Conservation (phyloP, 1,140 invertebrate species). For the Asbolus verrucosus region DNA sequence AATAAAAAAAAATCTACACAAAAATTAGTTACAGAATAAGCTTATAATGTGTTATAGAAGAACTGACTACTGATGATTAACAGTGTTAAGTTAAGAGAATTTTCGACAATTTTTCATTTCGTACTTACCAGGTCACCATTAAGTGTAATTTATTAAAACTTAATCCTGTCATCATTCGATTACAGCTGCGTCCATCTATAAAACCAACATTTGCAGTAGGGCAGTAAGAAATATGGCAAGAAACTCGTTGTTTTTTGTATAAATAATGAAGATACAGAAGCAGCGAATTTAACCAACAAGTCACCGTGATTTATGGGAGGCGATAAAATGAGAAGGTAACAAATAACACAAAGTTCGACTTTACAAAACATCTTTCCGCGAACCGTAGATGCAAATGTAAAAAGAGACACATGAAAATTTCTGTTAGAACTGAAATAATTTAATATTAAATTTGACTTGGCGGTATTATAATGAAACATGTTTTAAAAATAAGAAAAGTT, state of each 20-base stretch:
- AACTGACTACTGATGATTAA: no score
- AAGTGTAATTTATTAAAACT: background rate
- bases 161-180: background rate
- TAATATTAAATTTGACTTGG: no score
- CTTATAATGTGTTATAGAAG: no score
- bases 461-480: no score
- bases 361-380: background rate
- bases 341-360: constrained; percentile 4
- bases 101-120: no score
- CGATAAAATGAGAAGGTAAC: constrained; percentile 10
- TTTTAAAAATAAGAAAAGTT: no score
- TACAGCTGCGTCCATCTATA: background rate
- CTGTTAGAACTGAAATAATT: background rate
- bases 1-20: no score
- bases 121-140: no score
- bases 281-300: constrained; percentile 8
- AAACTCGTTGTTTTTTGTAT: constrained; percentile 1
- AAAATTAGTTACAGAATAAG: no score
- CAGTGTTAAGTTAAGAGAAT: no score
- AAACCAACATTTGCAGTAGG: background rate
- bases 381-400: background rate
- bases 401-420: background rate
- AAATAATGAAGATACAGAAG: constrained; percentile 7
- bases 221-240: background rate
- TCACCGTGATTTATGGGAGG: background rate